Evolutionary conservation across 2,113 vertebrate species (phyloP).

Genomic region (Rhabdomys dilectus): DNA sequence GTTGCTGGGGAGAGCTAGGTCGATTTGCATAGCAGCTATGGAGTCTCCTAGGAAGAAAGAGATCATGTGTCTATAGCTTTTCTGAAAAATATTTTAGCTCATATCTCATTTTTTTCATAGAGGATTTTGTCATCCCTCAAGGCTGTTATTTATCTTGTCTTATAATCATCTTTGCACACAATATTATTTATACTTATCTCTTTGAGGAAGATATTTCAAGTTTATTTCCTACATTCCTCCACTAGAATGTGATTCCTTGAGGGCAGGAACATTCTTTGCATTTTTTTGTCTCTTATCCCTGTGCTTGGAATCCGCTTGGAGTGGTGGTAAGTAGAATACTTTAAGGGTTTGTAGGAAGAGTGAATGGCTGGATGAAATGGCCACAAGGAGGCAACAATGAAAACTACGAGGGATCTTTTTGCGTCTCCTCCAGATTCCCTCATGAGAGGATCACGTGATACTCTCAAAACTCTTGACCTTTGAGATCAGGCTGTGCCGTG

Average conservation of each 20-base stretch:
- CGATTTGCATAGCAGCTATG: neutral
- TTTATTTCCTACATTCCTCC: neutral
- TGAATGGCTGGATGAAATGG: neutral
- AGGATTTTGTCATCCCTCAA: neutral
- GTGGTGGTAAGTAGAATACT: neutral
- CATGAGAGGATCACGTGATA: neutral
- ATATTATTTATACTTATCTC: neutral
- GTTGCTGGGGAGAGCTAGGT: neutral
- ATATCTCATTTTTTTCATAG: slow-evolving; percentile 11
- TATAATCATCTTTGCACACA: neutral
- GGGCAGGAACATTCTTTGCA: neutral
- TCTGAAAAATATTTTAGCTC: neutral
- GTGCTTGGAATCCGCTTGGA: neutral
- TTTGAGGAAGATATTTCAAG: neutral
- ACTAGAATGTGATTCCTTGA: neutral
- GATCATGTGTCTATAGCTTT: neutral
- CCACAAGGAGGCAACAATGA: neutral
- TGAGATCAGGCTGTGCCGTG: neutral
- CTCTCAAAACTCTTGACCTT: neutral
- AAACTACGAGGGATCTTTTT: neutral
- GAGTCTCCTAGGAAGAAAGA: neutral
- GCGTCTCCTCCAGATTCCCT: neutral
- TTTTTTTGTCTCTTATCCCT: neutral
- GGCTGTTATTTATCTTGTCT: neutral
- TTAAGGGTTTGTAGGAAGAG: neutral